Conservation (phyloP, 2,888 invertebrate genomes). For the Hemaris fuciformis region DNA sequence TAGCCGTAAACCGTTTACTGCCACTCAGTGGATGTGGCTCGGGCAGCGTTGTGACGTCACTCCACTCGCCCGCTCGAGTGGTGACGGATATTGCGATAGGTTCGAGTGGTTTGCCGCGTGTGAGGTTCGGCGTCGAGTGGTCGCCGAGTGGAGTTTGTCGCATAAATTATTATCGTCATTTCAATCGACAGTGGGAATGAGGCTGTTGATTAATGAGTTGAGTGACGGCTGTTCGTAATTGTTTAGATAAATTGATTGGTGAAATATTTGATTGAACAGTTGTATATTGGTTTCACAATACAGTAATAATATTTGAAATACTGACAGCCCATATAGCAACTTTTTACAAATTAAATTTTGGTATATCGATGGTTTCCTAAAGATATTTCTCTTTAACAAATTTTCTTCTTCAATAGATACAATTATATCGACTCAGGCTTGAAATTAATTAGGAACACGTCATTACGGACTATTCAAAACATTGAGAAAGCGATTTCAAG, state of each 20-base stretch:
- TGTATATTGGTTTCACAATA: not conserved
- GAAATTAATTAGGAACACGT: too few species aligned
- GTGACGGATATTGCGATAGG: not conserved
- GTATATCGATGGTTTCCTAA: too few species aligned
- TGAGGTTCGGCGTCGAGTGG: not conserved
- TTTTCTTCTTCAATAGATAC: too few species aligned
- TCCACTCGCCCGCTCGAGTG: constrained; percentile 6
- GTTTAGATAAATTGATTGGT: not conserved
- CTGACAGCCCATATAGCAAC: too few species aligned
- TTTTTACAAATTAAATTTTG: too few species aligned
- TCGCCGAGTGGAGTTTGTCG: not conserved
- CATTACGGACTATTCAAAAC: too few species aligned
- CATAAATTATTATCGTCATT: not conserved
- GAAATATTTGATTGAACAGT: not conserved
- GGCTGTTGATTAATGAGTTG: not conserved
- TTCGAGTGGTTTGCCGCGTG: not conserved
- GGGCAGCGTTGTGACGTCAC: not conserved
- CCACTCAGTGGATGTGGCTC: constrained; percentile 26
- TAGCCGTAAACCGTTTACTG: constrained; percentile 43
- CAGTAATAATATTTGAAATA: too few species aligned
- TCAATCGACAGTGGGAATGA: not conserved
- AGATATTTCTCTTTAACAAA: too few species aligned
- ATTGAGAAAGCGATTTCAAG: too few species aligned
- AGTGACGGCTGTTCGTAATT: not conserved
- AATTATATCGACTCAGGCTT: too few species aligned